phyloP scores from a whole-genome alignment of 2,113 vertebrate species.

The Australoheros scitulus region DNA sequence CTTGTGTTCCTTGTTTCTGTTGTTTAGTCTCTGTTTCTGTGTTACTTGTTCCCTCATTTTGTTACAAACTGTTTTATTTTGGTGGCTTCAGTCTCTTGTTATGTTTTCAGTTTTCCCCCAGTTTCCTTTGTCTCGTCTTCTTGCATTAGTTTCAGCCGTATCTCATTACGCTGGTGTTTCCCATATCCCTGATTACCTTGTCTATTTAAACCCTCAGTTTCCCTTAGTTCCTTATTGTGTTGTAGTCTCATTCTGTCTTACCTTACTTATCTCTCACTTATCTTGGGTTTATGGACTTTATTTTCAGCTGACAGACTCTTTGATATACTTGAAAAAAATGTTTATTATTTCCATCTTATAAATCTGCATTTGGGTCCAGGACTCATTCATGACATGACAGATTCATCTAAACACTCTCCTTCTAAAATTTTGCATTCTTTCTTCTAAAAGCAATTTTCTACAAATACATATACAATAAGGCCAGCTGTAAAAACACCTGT shows the following conservation, averaged over 20 bases:
- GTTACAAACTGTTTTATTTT: background rate
- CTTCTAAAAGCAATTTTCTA: background rate
- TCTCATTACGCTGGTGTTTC: background rate
- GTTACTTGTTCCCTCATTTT: background rate
- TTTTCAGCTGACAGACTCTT: background rate
- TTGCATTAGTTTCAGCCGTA: background rate
- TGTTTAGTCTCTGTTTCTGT: background rate
- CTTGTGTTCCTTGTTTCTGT: background rate
- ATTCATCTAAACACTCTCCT: background rate
- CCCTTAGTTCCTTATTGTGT: background rate
- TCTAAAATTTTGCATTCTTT: accelerated
- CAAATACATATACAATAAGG: background rate
- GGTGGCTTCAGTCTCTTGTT: background rate
- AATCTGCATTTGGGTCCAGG: background rate
- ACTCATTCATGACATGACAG: background rate
- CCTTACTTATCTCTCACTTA: no score
- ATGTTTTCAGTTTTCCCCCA: background rate
- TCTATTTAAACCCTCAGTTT: background rate
- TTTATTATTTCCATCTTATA: background rate
- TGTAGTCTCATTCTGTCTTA: no score
- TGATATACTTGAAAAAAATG: no score
- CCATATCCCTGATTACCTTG: background rate
- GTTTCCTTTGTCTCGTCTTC: background rate
- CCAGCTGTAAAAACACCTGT: background rate
- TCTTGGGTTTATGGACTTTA: background rate